Base-by-base conservation (phyloP, 2,797 vertebrate species). In the Syncerus caffer region DNA sequence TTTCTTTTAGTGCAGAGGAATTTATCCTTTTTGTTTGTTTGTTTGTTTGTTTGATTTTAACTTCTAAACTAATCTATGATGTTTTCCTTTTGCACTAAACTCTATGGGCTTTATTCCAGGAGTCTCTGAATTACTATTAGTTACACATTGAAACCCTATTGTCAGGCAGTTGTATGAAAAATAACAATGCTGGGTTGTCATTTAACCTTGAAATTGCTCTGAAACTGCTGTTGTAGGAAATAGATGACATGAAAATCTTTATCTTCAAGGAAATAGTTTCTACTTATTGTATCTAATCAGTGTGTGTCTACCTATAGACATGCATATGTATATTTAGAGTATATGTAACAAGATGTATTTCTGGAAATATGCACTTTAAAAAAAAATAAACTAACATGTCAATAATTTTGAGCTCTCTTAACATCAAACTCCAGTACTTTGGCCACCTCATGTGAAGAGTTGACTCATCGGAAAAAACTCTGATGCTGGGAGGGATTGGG, bases 1-100 rank as follows among this genome's bases (percentile, higher is more conserved):
- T 29, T 78, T 93, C 51, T 50, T 34, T 31, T n/a, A 95, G 55
- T 82, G 60, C 53, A 86, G 94, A 97, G 86, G 53, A 90, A 96
- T 95, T 96, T 79, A 74, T 91, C 4, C 7, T 53, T 17, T 16
- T 45, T n/a, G n/a, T 51, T 62, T 53, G 85, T 16, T 91, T 50
- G 13, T 29, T 60, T 60, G 27, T 60, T 60, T 95, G 13, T 29
- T 60, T 60, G 27, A 29, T 60, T 95, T 53, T 23, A 93, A 57
- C 42, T 71, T 76, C 14, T 93, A 87, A 96, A 86, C 8, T 79
- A 88, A 71, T 88, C n/a, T 85, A n/a, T 6, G 7, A 12, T 76
- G 38, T 51, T 96, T 64, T 78, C 4, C 27, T 97, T 91, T 93
- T 60, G 21, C 45, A 74, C 1, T 87, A 53, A 89, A 62, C 84